A percentile compares a stretch with the other conserved stretches of the same genome.
These are phyloP conservation scores for Acleris sparsana DNA, from an alignment of 2,888 invertebrate genomes.

Conservation along the genomic window DNA sequence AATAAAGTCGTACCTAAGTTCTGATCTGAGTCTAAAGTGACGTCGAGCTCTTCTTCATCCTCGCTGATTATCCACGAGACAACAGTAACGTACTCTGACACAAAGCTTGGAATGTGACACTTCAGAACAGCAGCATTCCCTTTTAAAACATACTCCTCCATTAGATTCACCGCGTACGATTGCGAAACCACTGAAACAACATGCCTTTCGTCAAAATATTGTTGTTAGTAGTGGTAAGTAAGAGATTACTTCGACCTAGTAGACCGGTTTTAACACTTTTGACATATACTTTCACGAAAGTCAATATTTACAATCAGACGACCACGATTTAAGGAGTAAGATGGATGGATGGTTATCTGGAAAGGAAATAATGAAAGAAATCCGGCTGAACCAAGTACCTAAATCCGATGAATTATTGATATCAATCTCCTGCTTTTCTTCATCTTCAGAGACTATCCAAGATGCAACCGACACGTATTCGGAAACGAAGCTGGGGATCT, in stretches of 20 bases:
- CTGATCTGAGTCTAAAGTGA: conserved; percentile 67
- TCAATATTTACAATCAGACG: not conserved
- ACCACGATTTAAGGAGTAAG: not conserved
- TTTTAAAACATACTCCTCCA: conserved; percentile 95
- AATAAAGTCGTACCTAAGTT: conserved; percentile 60
- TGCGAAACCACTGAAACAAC: conserved; percentile 93
- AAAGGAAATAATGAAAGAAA: not conserved
- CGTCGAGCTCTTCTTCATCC: conserved; percentile 78
- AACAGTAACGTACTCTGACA: conserved; percentile 94
- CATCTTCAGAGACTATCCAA: conserved; percentile 92
- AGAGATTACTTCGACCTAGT: not conserved
- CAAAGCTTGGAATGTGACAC: conserved; percentile 97
- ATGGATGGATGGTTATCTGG: conserved; percentile 26
- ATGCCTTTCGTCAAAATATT: conserved; percentile 40
- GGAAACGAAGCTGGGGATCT: conserved; percentile 96
- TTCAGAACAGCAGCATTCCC: conserved; percentile 96
- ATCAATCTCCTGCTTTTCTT: conserved; percentile 72
- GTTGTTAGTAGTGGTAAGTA: not conserved
- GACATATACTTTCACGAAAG: not conserved
- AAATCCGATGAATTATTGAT: conserved; percentile 62
- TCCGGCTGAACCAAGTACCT: conserved; percentile 53
- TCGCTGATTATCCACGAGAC: conserved; percentile 94
- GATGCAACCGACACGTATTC: conserved; percentile 94
- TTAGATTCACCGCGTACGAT: conserved; percentile 94
- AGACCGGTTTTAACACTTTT: not conserved